Evolutionary conservation across 2,797 vertebrate genomes (phyloP).

Genomic region (Coregonus suidteri): DNA sequence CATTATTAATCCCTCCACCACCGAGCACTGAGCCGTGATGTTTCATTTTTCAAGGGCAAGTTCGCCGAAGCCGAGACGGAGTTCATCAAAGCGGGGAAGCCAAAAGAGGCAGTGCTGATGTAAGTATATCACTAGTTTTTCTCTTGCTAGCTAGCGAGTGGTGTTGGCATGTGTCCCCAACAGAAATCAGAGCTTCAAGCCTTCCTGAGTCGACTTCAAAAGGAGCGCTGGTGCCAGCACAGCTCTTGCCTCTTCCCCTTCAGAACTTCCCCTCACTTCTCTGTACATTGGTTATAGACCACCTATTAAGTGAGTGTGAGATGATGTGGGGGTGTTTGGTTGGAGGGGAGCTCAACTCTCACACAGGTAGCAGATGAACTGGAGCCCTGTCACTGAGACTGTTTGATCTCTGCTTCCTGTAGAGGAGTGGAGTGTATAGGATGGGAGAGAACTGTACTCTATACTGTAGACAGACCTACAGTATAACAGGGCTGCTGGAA

Average conservation of each 20-base stretch:
- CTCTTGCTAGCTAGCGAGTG: not conserved
- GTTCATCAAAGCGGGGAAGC: slow-evolving; percentile 94
- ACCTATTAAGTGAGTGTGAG: not conserved
- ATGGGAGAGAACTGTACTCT: not conserved
- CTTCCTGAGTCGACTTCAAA: not conserved
- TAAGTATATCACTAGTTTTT: slow-evolving; percentile 67
- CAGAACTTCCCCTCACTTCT: not conserved
- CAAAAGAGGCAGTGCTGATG: slow-evolving; percentile 96
- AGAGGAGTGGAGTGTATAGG: not conserved
- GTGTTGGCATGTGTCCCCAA: not conserved
- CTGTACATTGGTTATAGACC: not conserved
- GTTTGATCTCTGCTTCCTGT: not conserved
- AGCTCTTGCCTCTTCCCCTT: not conserved
- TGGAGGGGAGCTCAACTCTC: not conserved
- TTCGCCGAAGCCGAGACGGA: slow-evolving; percentile 90
- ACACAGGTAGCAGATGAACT: not conserved
- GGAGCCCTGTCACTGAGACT: not conserved
- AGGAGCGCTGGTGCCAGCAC: not conserved
- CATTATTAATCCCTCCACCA: slow-evolving; percentile 27
- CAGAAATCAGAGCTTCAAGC: slow-evolving; percentile 1
- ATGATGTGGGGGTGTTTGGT: not conserved
- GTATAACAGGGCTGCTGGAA: not conserved
- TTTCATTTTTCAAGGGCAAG: slow-evolving; percentile 80
- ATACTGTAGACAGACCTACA: not conserved
- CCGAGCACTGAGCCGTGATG: not conserved